Evolutionary conservation across 2,113 vertebrate genomes (phyloP).

Genomic region (Argyrosomus japonicus): DNA sequence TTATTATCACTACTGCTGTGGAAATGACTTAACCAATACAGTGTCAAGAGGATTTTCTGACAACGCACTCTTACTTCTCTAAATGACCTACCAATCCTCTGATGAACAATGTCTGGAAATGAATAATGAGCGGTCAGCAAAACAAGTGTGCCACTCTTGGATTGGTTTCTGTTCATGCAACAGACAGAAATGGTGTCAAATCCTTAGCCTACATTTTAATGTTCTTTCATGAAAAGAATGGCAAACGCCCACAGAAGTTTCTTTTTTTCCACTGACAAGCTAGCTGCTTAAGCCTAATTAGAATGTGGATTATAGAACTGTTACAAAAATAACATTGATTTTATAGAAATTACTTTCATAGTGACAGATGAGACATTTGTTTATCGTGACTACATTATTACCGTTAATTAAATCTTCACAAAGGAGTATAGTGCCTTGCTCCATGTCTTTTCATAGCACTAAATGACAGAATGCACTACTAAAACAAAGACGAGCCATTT

Average conservation of each 20-base stretch:
- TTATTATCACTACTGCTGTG: neutral
- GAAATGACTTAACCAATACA: neutral
- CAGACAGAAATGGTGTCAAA: slow-evolving; percentile 72
- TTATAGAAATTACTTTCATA: slow-evolving; percentile 79
- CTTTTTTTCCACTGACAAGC: slow-evolving; percentile 77
- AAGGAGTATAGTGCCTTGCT: slow-evolving; percentile 83
- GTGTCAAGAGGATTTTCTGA: slow-evolving; percentile 31
- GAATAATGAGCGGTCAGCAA: slow-evolving; percentile 39
- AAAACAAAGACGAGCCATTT: slow-evolving; percentile 86
- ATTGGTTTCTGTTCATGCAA: slow-evolving; percentile 51
- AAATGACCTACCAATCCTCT: slow-evolving; percentile 18
- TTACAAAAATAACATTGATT: slow-evolving; percentile 82
- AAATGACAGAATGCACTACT: slow-evolving; percentile 84
- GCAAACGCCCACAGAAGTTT: slow-evolving; percentile 76
- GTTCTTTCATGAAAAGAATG: slow-evolving; percentile 80
- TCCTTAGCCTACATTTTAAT: slow-evolving; percentile 72
- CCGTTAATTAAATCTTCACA: slow-evolving; percentile 86
- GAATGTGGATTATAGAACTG: slow-evolving; percentile 81
- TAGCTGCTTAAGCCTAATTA: slow-evolving; percentile 83
- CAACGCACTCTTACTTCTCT: slow-evolving; percentile 50
- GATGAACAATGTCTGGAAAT: slow-evolving; percentile 22
- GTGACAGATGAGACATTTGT: slow-evolving; percentile 87
- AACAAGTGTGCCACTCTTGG: slow-evolving; percentile 22
- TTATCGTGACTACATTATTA: slow-evolving; percentile 86
- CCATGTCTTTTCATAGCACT: slow-evolving; percentile 85